Base-by-base conservation (phyloP, 2,888 invertebrate species). In the Harpalus rufipes region DNA sequence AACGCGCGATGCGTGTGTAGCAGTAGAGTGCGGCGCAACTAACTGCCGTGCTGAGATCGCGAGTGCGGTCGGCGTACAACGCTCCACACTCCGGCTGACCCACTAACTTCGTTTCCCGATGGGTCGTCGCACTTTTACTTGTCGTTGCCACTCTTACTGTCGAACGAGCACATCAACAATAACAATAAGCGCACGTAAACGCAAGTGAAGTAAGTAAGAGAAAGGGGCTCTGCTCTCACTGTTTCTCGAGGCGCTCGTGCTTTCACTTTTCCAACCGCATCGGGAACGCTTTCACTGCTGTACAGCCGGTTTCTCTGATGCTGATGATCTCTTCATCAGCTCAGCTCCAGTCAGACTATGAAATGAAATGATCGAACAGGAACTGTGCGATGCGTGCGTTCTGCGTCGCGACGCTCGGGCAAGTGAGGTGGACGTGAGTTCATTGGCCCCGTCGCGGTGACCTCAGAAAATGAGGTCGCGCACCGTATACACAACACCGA, bases 391-490 rank as follows among this genome's bases (percentile, higher is more conserved):
- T 14, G 25, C 16, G 25, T 56, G 32, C 25, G 25, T 14, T 14
- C 78, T 56, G 74, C 72, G 83, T 59, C 63, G 65, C 65, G 44
- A 63, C 51, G 65, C 68, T 72, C 21, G 10, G 41, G 51, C 72
- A 7, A 74, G 44, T 74, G 18, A 74, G 44, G 41, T 41, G 14
- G 41, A 41, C 72, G 44, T 16, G 91, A 91, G 92, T 92, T 92
- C 92, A 92, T 92, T 92, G 92, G 72, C 72, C 92, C 90, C 92
- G 82, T 91, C 91, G 92, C 92, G 91, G 91, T 94, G 94, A 94
- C 94, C 94, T 94, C 93, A 94, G 93, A 93, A 93, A 94, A 91
- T 94, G 94, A 94, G 94, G 94, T 93, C 94, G 93, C 93, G 89
- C 86, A 88, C 86, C 87, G 93, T 93, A 93, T 88, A 89, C 88